Evolutionary conservation across 2,888 invertebrate genomes (phyloP).

Genomic region (Cosmopolites sordidus): DNA sequence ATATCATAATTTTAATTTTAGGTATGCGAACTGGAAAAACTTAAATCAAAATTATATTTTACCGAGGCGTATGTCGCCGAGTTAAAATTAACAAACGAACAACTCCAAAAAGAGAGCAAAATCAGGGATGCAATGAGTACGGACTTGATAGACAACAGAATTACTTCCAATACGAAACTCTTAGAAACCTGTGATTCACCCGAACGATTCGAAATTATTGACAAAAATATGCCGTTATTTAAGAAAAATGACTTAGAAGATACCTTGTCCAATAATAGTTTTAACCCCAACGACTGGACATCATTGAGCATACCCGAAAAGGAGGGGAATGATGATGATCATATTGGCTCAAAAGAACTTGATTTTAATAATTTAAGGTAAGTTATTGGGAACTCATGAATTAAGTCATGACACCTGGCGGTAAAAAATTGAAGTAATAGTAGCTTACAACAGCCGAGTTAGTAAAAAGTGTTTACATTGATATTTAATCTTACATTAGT

Average conservation of each 20-base stretch:
- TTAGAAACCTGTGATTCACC: conserved; percentile 17
- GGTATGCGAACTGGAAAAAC: conserved; percentile 22
- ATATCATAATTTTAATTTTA: too few species aligned
- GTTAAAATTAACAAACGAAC: conserved; percentile 15
- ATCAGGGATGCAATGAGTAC: neutral
- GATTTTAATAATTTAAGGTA: conserved; percentile 21
- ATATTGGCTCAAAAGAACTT: conserved; percentile 9
- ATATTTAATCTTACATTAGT: too few species aligned
- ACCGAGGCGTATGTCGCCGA: conserved; percentile 20
- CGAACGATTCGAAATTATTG: conserved; percentile 55
- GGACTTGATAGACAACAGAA: neutral
- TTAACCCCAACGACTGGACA: conserved; percentile 48
- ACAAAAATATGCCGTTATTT: conserved; percentile 32
- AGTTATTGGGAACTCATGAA: too few species aligned
- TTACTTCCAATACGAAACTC: conserved; percentile 10
- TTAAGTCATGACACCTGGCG: too few species aligned
- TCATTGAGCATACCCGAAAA: conserved; percentile 38
- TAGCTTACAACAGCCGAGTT: too few species aligned
- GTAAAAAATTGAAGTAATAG: too few species aligned
- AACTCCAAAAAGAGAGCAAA: conserved; percentile 9
- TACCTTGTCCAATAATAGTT: conserved; percentile 43
- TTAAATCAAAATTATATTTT: conserved; percentile 23
- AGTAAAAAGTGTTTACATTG: too few species aligned
- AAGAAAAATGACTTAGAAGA: conserved; percentile 40
- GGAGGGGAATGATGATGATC: conserved; percentile 12